A percentile compares a stretch with the other conserved stretches of the same genome.
Evolutionary conservation across 2,888 invertebrate genomes (phyloP).

Genomic region (Galerucella pusilla): DNA sequence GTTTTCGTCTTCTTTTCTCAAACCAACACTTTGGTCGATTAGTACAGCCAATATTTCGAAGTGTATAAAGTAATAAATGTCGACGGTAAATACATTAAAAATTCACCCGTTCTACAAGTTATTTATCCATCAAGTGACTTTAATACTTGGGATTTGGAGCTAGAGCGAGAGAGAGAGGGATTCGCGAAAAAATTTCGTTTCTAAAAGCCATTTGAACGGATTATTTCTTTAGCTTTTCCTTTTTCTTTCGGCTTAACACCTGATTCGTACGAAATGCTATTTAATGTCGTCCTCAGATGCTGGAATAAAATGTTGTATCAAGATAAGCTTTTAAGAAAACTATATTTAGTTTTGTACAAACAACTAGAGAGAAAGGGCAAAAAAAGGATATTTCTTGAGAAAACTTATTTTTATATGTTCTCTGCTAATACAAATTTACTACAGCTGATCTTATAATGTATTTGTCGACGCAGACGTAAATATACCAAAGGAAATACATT

Average conservation of each 20-base stretch:
- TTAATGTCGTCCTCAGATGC: slow-evolving; percentile 26
- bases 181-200: slow-evolving; percentile 38
- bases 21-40: slow-evolving; percentile 47
- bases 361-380: not conserved
- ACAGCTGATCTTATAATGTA: not conserved
- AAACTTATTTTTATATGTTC: not conserved
- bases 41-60: slow-evolving; percentile 54
- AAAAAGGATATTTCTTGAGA: not conserved
- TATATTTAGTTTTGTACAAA: slow-evolving; percentile 9
- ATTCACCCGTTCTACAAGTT: slow-evolving; percentile 37
- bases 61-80: slow-evolving; percentile 57
- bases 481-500: too few species aligned
- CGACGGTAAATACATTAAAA: slow-evolving; percentile 38
- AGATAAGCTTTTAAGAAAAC: slow-evolving; percentile 12
- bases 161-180: slow-evolving; percentile 12
- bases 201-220: slow-evolving; percentile 40
- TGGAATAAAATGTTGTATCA: slow-evolving; percentile 19
- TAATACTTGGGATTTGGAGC: slow-evolving; percentile 11
- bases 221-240: slow-evolving; percentile 36
- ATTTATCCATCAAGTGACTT: slow-evolving; percentile 28
- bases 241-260: slow-evolving; percentile 34
- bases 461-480: not conserved
- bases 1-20: slow-evolving; percentile 15
- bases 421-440: not conserved
- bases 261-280: slow-evolving; percentile 34